Evolutionary conservation across 2,888 invertebrate species (phyloP), one percentile per base, ranked within the genome.

Genomic region (Drosophila dives): DNA sequence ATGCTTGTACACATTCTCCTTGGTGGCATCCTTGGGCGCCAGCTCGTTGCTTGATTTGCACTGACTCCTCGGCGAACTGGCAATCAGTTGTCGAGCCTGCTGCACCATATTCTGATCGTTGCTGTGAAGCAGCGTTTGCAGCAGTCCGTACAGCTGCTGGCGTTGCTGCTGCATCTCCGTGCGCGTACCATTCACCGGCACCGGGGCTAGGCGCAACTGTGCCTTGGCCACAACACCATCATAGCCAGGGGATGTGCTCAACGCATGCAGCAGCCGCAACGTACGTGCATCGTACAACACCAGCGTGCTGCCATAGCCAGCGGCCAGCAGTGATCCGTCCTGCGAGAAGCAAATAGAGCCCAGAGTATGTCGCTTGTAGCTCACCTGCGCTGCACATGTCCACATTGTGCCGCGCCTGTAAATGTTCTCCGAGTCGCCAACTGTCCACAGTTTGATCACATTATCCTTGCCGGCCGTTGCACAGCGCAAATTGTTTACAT

Each of bases 261-360:
- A 91, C 2, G 94, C 94, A 61, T 94, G 94, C 85, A 95, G 94
- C n/a, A 96, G 85, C 56, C 94, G 93, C 66, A 94, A 93, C 1
- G 93, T 93, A 53, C 95, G 94, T 0, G 95, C 94, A 73, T 94
- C 94, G 95, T 96, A 97, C 32, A 96, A 92, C 1, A 97, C 97
- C 53, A 97, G 91, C 11, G 94, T 94, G 29, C 94, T 93, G 34
- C 94, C 95, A 93, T 96, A 97, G 12, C 95, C 95, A 17, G 96
- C 95, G 7, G 95, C 96, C 49, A 97, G 89, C 32, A 97, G 91
- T 0, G 97, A 96, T n/a, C 96, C 96, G 92, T 97, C 97, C 66
- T 94, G 93, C 0, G 96, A 95, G 92, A 97, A 97, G 51, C 94
- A 94, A 3, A 95, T 93, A 48, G 94, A 94, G 26, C 94, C 93